These are phyloP conservation scores for Eulemur rufifrons DNA, from an alignment of 2,113 vertebrate genomes.

Conservation along the genomic window DNA sequence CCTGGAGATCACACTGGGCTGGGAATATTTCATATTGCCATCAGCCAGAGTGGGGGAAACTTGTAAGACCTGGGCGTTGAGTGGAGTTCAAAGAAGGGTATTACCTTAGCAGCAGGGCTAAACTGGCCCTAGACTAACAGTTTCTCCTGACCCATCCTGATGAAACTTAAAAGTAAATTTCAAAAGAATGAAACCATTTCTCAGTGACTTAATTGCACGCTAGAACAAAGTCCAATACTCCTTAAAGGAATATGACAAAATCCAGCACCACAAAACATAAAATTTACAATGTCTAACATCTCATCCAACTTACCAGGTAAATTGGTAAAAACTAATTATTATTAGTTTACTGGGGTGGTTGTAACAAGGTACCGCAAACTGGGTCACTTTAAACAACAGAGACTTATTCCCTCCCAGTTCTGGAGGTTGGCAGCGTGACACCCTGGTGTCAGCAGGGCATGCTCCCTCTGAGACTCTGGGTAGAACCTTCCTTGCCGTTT, in stretches of 20 bases:
- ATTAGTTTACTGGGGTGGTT: neutral
- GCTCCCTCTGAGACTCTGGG: neutral
- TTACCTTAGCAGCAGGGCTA: neutral
- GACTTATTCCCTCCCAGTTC: too few species aligned
- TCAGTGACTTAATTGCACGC: neutral
- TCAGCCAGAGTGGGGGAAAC: neutral
- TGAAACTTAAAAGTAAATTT: neutral
- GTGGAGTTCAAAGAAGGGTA: neutral
- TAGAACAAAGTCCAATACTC: neutral
- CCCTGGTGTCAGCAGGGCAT: rapidly evolving
- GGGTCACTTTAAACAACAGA: neutral
- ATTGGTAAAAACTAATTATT: too few species aligned
- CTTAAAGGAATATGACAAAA: neutral
- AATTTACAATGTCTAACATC: neutral
- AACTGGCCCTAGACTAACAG: neutral
- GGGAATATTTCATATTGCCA: neutral
- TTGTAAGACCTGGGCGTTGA: neutral
- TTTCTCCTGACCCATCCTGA: neutral
- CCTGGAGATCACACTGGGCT: neutral
- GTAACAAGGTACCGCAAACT: too few species aligned
- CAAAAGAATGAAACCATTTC: neutral
- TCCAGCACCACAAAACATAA: neutral
- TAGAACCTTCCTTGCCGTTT: neutral
- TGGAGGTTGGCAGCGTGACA: neutral
- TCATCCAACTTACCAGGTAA: neutral